A percentile compares a stretch with the other conserved stretches of the same genome.
phyloP scores from a whole-genome alignment of 2,113 vertebrate species.

The Brienomyrus longianalis region DNA sequence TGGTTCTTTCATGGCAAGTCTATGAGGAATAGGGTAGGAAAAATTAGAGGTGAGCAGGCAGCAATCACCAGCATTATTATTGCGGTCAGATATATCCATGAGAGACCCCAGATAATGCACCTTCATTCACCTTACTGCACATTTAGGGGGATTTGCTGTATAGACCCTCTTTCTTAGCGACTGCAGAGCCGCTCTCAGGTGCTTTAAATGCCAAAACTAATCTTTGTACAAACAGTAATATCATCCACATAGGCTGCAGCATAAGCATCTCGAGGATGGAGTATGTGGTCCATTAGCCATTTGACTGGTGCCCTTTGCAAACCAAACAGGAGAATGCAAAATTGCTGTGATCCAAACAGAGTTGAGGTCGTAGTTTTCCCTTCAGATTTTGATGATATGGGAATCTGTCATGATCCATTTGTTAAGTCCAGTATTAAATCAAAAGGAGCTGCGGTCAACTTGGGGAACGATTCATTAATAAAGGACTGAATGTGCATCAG shows the following conservation, averaged over 20 bases:
- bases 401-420: background rate
- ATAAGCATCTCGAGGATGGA: background rate
- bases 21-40: background rate
- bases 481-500: background rate
- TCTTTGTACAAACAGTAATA: background rate
- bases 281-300: background rate
- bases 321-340: background rate
- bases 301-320: background rate
- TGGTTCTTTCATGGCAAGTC: background rate
- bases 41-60: background rate
- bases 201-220: constrained; percentile 1
- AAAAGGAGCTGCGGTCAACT: background rate
- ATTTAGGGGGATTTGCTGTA: background rate
- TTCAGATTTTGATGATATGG: background rate
- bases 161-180: background rate
- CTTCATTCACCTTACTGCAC: background rate
- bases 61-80: background rate
- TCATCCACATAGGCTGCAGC: background rate
- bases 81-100: background rate
- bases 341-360: background rate
- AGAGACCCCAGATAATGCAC: background rate
- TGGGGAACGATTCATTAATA: background rate
- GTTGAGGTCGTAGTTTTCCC: background rate
- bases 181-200: background rate
- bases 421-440: background rate